phyloP scores from a whole-genome alignment of 2,797 vertebrate species.

The Huso huso region DNA sequence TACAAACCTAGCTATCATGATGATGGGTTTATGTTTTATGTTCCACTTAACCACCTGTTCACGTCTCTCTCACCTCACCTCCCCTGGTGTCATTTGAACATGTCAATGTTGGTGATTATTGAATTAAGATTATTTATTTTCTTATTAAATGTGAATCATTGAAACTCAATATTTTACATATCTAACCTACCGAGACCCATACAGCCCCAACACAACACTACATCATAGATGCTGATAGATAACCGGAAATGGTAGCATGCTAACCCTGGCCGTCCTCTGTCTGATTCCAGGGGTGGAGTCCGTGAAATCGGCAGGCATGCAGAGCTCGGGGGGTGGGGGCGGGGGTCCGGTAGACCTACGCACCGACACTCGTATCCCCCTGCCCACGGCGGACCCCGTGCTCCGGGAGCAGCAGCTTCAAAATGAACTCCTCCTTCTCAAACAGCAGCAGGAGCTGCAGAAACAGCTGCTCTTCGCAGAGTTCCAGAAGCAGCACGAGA shows the following conservation, averaged over 20 bases:
- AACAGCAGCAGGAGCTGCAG: slow-evolving; percentile 92
- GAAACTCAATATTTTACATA: too few species aligned
- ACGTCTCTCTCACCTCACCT: neutral
- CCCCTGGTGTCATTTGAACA: neutral
- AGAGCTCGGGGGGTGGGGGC: slow-evolving; percentile 61
- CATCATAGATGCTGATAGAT: neutral
- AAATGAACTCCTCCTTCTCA: slow-evolving; percentile 82
- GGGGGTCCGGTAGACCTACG: slow-evolving; percentile 72
- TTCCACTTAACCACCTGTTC: slow-evolving; percentile 5
- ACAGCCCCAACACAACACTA: too few species aligned
- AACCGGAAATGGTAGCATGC: neutral
- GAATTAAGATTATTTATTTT: too few species aligned
- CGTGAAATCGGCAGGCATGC: slow-evolving; percentile 72
- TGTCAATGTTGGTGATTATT: too few species aligned
- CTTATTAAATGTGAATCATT: too few species aligned
- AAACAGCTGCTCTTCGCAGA: slow-evolving; percentile 92
- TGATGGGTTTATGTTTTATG: neutral
- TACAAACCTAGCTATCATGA: neutral
- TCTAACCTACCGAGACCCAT: too few species aligned
- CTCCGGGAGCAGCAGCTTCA: slow-evolving; percentile 84
- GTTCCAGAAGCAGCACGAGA: slow-evolving; percentile 94
- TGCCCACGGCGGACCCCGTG: slow-evolving; percentile 53
- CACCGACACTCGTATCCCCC: slow-evolving; percentile 55
- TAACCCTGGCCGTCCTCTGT: neutral
- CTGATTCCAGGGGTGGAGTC: slow-evolving; percentile 70